These are phyloP conservation scores for Autographa pulchrina DNA, from an alignment of 2,888 invertebrate genomes.

Conservation along the genomic window DNA sequence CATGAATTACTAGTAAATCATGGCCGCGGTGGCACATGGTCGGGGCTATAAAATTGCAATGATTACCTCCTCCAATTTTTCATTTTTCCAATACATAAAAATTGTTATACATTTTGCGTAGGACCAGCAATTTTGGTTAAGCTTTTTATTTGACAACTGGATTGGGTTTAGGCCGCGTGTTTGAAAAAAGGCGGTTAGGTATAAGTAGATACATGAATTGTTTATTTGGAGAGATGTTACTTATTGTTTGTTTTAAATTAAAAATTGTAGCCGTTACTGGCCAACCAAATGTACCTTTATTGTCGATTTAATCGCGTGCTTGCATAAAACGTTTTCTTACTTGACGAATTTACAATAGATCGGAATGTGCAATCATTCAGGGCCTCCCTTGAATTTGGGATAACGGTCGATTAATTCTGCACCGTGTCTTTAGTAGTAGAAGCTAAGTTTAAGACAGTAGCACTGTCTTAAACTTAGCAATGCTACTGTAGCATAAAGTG, in stretches of 20 bases:
- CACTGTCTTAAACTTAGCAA: no score
- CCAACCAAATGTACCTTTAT: neutral
- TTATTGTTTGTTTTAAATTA: neutral
- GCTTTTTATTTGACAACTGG: slow-evolving; percentile 28
- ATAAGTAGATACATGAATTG: slow-evolving; percentile 4
- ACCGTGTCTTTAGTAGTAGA: neutral
- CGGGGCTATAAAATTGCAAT: slow-evolving; percentile 28
- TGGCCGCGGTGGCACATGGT: slow-evolving; percentile 15
- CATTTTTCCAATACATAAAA: slow-evolving; percentile 21
- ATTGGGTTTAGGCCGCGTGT: slow-evolving; percentile 14
- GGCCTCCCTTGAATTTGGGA: no score
- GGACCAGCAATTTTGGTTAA: slow-evolving; percentile 7
- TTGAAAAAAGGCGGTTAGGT: slow-evolving; percentile 6
- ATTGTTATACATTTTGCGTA: slow-evolving; percentile 11
- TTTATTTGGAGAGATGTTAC: neutral
- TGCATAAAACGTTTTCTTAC: no score
- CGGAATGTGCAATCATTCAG: no score
- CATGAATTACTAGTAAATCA: slow-evolving; percentile 40
- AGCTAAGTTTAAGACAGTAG: no score
- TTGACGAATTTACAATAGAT: no score
- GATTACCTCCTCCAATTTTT: slow-evolving; percentile 16
- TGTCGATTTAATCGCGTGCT: neutral
- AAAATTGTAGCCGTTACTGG: neutral
- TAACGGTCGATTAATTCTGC: no score
- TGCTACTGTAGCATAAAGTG: no score